Percentiles rank a stretch among this genome's conserved stretches.
These are phyloP conservation scores for Sisor rabdophorus DNA, from an alignment of 2,113 vertebrate genomes.

Conservation along the genomic window DNA sequence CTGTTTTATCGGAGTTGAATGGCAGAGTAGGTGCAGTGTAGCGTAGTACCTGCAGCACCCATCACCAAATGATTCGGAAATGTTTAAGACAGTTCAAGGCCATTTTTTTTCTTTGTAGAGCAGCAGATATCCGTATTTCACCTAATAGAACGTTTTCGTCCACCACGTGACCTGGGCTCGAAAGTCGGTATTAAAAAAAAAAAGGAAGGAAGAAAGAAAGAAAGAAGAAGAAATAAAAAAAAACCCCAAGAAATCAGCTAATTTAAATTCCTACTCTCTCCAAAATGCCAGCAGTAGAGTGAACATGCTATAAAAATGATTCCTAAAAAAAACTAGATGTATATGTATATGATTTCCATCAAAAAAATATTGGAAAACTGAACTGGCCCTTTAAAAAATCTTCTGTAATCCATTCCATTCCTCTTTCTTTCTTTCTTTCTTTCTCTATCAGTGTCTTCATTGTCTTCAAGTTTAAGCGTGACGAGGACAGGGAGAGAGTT, in stretches of 20 bases:
- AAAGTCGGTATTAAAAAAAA: conserved; percentile 59
- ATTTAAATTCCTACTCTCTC: conserved; percentile 40
- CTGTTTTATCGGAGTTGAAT: conserved; percentile 53
- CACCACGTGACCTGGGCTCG: conserved; percentile 66
- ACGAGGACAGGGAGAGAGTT: conserved; percentile 59
- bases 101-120: conserved; percentile 78
- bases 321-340: conserved; percentile 30
- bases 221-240: conserved; percentile 38
- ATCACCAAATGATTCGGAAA: conserved; percentile 70
- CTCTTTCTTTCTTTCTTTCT: conserved; percentile 36
- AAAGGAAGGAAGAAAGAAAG: conserved; percentile 34
- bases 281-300: conserved; percentile 37
- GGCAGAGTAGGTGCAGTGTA: conserved; percentile 40
- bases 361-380: conserved; percentile 21
- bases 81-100: conserved; percentile 79
- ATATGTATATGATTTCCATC: conserved; percentile 13
- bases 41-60: conserved; percentile 43
- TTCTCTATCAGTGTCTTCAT: conserved; percentile 57
- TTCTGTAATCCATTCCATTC: conserved; percentile 54
- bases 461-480: conserved; percentile 70
- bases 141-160: conserved; percentile 61
- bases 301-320: conserved; percentile 53
- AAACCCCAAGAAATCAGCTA: conserved; percentile 49
- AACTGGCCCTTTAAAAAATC: conserved; percentile 65
- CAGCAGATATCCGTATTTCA: conserved; percentile 77